Evolutionary conservation across 64 coral and sea anemone genomes (phyloP).

Genomic region (Trachythela sp.): DNA sequence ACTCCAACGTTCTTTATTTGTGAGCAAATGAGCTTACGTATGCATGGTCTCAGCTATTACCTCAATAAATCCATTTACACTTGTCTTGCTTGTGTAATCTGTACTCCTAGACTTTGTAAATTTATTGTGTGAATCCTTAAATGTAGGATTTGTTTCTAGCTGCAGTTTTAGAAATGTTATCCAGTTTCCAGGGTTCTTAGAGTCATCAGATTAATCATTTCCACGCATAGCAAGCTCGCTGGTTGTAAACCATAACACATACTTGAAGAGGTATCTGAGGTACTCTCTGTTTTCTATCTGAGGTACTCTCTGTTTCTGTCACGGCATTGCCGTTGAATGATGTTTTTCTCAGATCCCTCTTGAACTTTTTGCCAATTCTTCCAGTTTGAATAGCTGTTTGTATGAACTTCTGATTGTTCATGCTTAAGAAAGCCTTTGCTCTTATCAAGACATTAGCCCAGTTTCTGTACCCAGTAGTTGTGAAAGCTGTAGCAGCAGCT

Average conservation of each 20-base stretch:
- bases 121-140: background rate
- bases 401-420: constrained; percentile 1
- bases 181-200: background rate
- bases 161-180: background rate
- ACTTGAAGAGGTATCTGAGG: too few species aligned
- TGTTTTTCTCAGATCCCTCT: too few species aligned
- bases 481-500: background rate
- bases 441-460: background rate
- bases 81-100: constrained; percentile 2
- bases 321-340: background rate
- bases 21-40: too few species aligned
- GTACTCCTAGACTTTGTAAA: background rate
- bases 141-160: background rate
- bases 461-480: constrained; percentile 1
- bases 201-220: too few species aligned
- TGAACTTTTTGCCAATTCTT: too few species aligned
- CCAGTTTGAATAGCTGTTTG: too few species aligned
- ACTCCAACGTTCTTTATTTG: too few species aligned
- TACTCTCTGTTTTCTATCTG: background rate
- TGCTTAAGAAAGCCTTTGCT: background rate
- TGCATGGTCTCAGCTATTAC: too few species aligned
- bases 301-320: constrained; percentile 7
- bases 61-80: too few species aligned
- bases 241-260: too few species aligned
- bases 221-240: too few species aligned